A percentile compares a stretch with the other conserved stretches of the same genome.
phyloP scores from a whole-genome alignment of 2,888 invertebrate species.

The Antitype chi region DNA sequence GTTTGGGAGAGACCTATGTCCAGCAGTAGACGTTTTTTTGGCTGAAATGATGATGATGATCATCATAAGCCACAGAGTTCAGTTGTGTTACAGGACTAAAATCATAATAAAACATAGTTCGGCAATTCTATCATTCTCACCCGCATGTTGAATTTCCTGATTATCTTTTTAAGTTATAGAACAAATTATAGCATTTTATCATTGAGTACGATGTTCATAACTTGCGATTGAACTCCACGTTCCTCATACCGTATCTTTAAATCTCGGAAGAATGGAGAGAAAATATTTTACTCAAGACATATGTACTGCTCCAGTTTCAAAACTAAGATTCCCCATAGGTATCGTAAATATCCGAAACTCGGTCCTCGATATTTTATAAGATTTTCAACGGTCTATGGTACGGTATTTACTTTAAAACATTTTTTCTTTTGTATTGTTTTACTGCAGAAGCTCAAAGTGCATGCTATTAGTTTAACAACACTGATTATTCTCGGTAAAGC shows the following conservation, averaged over 20 bases:
- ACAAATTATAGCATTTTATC: not conserved
- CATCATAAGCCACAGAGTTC: too few species aligned
- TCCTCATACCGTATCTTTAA: constrained; percentile 31
- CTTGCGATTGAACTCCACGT: constrained; percentile 6
- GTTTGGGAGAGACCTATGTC: too few species aligned
- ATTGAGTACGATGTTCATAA: constrained; percentile 16
- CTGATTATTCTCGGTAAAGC: constrained; percentile 47
- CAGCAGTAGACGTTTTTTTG: too few species aligned
- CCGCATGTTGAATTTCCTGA: not conserved
- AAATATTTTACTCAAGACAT: constrained; percentile 54
- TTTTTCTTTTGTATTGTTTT: constrained; percentile 10
- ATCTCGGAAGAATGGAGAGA: constrained; percentile 36
- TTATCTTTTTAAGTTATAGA: constrained; percentile 3
- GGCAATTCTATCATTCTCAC: not conserved
- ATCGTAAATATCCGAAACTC: constrained; percentile 55
- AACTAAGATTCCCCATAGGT: constrained; percentile 63
- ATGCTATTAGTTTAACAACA: constrained; percentile 48
- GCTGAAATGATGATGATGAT: too few species aligned
- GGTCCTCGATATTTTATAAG: constrained; percentile 35
- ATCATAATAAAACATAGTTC: not conserved
- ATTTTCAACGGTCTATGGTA: constrained; percentile 30
- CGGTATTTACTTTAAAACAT: constrained; percentile 5
- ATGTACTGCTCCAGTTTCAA: constrained; percentile 52
- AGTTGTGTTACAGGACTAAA: not conserved
- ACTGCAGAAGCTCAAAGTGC: constrained; percentile 12